Base-by-base conservation (phyloP, 2,888 invertebrate genomes). In the Aleiodes leptofemur region DNA sequence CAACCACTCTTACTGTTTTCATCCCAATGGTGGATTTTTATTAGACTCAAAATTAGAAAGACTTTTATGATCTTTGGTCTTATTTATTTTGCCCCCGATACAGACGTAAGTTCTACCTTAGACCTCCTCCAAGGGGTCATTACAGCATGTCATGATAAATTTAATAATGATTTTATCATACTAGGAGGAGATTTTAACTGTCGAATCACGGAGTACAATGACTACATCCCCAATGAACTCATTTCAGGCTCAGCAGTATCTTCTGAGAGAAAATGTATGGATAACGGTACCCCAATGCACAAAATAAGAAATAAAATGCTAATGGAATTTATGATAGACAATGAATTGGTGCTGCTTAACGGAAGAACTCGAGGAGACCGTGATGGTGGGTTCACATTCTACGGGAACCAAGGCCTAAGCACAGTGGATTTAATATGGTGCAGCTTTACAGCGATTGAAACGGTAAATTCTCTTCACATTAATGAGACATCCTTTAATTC, bases 21-120 rank as follows among this genome's bases (percentile, higher is more conserved):
- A 11, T 53, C 53, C n/a, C 53, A n/a, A 14, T 53, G 53, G 53
- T 53, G 53, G n/a, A 11, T 53, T n/a, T 53, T 53, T n/a, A 53
- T 14, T 5, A 53, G 53, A n/a, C 9, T 53, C n/a, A 9, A 6
- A 5, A 11, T 53, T 5, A 11, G 13, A 11, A 9, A 6, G 5
- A 5, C n/a, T 53, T 14, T n/a, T n/a, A 8, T 53, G 5, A 53
- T 53, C 7, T n/a, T 53, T 5, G 53, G 53, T 5, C n/a, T 53
- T 5, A 53, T 53, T 53, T 11, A 53, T n/a, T 53, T 53, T 9
- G 14, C 53, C n/a, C 53, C 53, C 8, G 5, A 11, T n/a, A 53
- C n/a, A 53, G n/a, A 53, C n/a, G 14, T 53, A 5, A n/a, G 5
- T 11, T 6, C n/a, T 5, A n/a, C 53, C 5, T 14, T 53, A 5